Base-by-base conservation (phyloP, 2,113 vertebrate genomes). In the Tretioscincus oriximinensis region DNA sequence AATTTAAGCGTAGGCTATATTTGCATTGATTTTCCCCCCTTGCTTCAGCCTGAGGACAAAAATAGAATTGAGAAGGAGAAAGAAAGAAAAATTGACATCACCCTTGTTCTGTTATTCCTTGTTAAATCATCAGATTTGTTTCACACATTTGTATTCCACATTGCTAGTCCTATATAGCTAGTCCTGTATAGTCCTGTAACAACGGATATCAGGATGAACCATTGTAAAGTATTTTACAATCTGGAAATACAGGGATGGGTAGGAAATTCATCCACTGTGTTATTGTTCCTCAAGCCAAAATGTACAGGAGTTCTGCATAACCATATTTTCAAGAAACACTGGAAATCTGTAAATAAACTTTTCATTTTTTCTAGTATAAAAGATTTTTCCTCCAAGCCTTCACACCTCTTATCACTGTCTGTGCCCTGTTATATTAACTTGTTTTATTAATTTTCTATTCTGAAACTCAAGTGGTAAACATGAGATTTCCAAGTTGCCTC, bases 1-100 rank as follows among this genome's bases (percentile, higher is more conserved):
- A 84, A 85, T 92, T 76, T 76, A 58, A 88, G 92, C 86, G 80
- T 84, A 85, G 92, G 85, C 88, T 83, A 86, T 70, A 86, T 88
- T 88, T 88, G 61, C 90, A 86, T 87, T 89, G 69, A 78, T 76
- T 73, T 87, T 79, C 73, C 84, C 80, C 69, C 66, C 4, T 41
- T 58, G 0, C 29, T 51, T 54, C 65, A 49, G 82, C n/a, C 60
- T 51, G 77, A 29, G 26, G 85, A 81, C 87, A 81, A 89, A 94
- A 93, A 90, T 87, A 92, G 83, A 66, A 64, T 84, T 83, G 84
- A 20, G 5, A 60, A 84, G 89, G 65, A 69, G 66, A 31, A 31
- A 29, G 24, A 29, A 26, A 65, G 21, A 61, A 54, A 9, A 76
- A 29, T 21, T 47, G 26, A 49, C 80, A 85, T 72, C 67, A 89